Conservation (phyloP, 2,888 invertebrate species). For the Nemapogon koenigi region DNA sequence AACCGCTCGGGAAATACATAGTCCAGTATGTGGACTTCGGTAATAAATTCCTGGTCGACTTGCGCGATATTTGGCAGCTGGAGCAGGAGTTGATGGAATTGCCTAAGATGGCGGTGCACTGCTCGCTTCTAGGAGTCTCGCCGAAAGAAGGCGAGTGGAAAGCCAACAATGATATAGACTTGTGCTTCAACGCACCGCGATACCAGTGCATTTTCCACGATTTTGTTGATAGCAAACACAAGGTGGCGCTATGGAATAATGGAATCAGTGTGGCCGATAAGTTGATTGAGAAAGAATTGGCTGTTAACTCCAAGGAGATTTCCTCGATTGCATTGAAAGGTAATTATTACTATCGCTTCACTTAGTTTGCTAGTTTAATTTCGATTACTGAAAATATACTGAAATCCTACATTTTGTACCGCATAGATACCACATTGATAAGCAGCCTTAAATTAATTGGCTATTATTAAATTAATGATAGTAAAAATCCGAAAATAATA, state of each 20-base stretch:
- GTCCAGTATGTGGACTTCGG: conserved; percentile 82
- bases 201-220: conserved; percentile 67
- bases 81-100: conserved; percentile 70
- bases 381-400: too few species aligned
- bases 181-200: conserved; percentile 67
- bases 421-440: too few species aligned
- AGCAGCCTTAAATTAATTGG: too few species aligned
- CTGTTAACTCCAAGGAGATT: conserved; percentile 38
- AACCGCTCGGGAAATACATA: conserved; percentile 65
- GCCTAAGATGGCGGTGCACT: conserved; percentile 75
- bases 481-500: too few species aligned
- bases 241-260: conserved; percentile 52
- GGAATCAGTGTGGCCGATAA: conserved; percentile 51
- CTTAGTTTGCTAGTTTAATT: too few species aligned
- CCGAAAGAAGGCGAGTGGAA: conserved; percentile 68
- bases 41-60: conserved; percentile 69
- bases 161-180: conserved; percentile 54
- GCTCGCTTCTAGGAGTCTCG: conserved; percentile 67
- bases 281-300: conserved; percentile 57
- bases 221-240: conserved; percentile 44
- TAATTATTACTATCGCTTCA: too few species aligned
- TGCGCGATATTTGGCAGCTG: conserved; percentile 71
- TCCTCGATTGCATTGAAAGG: conserved; percentile 50
- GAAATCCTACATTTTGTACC: too few species aligned
- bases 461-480: too few species aligned